Conservation (phyloP, 1,140 invertebrate species). For the Hyles vespertilio region DNA sequence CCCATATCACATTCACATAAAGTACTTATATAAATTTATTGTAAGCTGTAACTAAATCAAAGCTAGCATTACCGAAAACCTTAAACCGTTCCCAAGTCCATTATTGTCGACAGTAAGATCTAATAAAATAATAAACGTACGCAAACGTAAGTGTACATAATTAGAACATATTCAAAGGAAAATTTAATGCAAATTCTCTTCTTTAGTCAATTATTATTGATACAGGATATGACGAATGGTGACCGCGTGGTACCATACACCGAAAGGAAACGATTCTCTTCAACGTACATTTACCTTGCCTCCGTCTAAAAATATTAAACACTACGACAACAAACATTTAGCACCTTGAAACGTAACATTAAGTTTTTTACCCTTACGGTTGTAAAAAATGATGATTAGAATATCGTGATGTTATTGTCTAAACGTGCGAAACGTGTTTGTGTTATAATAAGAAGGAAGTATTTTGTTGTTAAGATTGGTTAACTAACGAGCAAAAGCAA, state of each 20-base stretch:
- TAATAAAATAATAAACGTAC: too few species aligned
- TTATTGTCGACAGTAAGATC: too few species aligned
- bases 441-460: conserved; percentile 10
- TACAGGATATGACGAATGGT: conserved; percentile 51
- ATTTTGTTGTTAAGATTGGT: conserved; percentile 12
- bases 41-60: too few species aligned
- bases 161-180: too few species aligned
- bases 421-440: conserved; percentile 5
- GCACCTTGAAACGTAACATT: conserved; percentile 12
- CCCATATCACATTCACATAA: too few species aligned
- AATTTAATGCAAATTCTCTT: too few species aligned
- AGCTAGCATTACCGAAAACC: too few species aligned
- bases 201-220: conserved; percentile 38
- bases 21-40: too few species aligned
- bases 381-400: conserved; percentile 12
- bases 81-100: too few species aligned
- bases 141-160: too few species aligned
- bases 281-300: conserved; percentile 51
- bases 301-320: conserved; percentile 30
- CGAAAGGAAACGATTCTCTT: conserved; percentile 57
- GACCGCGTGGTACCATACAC: conserved; percentile 50
- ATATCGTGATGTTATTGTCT: conserved; percentile 15
- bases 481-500: conserved; percentile 16
- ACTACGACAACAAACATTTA: conserved; percentile 16
- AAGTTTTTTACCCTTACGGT: conserved; percentile 12